Evolutionary conservation across 2,113 vertebrate species (phyloP).

Genomic region (Melozone crissalis): DNA sequence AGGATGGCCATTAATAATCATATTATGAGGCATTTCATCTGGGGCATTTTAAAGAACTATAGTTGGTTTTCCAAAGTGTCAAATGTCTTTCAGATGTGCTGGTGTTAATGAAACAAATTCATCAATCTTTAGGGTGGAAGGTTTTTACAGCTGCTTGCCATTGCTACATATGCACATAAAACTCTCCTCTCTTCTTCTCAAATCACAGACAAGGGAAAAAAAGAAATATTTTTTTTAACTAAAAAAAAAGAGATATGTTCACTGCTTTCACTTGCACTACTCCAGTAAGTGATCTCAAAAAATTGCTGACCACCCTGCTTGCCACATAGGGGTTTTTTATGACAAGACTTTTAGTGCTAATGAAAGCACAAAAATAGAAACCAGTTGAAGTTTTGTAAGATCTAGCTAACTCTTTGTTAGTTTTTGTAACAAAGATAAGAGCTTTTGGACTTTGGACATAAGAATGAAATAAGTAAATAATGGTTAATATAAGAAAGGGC

Average conservation of each 20-base stretch:
- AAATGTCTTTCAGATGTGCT: slow-evolving; percentile 69
- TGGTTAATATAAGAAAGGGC: slow-evolving; percentile 54
- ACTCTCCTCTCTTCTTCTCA: slow-evolving; percentile 32
- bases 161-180: slow-evolving; percentile 45
- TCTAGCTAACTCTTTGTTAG: neutral
- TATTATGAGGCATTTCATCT: slow-evolving; percentile 1
- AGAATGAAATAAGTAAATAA: slow-evolving; percentile 53
- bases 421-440: slow-evolving; percentile 13
- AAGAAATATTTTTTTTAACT: slow-evolving; percentile 28
- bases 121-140: slow-evolving; percentile 28
- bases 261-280: neutral
- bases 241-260: slow-evolving; percentile 18
- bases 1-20: neutral
- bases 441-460: slow-evolving; percentile 20
- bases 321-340: neutral
- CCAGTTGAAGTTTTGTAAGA: neutral
- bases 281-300: slow-evolving; percentile 5
- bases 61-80: slow-evolving; percentile 47
- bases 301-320: slow-evolving; percentile 31
- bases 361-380: neutral
- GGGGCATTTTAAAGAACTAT: slow-evolving; percentile 30
- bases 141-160: slow-evolving; percentile 54
- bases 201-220: slow-evolving; percentile 37
- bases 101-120: slow-evolving; percentile 59
- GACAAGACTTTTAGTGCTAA: neutral